phyloP scores from a whole-genome alignment of 1,140 invertebrate genomes.

The Saccostrea glomerata region DNA sequence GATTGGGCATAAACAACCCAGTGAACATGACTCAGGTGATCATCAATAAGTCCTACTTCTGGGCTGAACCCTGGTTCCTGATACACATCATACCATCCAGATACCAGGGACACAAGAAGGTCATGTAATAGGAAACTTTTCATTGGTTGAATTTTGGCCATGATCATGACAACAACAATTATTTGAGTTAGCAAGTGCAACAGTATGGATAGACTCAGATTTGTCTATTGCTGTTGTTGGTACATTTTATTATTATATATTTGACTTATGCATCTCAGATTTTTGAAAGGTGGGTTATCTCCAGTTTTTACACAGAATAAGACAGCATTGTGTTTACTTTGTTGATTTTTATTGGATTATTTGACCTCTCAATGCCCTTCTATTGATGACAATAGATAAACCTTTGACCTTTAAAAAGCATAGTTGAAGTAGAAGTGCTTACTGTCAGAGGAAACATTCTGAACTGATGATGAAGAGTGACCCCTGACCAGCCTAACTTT shows the following conservation, averaged over 20 bases:
- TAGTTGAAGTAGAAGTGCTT: background rate
- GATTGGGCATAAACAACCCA: background rate
- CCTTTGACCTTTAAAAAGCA: constrained; percentile 4
- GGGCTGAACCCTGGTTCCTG: background rate
- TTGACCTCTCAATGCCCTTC: background rate
- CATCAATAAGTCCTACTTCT: background rate
- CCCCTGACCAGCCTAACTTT: background rate
- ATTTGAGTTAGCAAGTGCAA: too few relatives aligned
- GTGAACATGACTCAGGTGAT: background rate
- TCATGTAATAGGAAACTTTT: too few relatives aligned
- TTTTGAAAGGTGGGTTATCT: too few relatives aligned
- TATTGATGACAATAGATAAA: background rate
- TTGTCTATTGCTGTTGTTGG: too few relatives aligned
- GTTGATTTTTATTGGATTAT: background rate
- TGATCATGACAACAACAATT: too few relatives aligned
- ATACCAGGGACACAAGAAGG: too few relatives aligned
- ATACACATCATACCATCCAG: too few relatives aligned
- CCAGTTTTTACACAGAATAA: too few relatives aligned
- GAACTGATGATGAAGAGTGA: background rate
- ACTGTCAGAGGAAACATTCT: background rate
- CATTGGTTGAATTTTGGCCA: too few relatives aligned
- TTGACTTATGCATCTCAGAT: too few relatives aligned
- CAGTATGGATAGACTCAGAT: too few relatives aligned
- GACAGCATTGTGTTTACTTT: background rate
- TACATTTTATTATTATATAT: too few relatives aligned